Base-by-base conservation (phyloP, 1,140 invertebrate species). In the Bombus affinis region DNA sequence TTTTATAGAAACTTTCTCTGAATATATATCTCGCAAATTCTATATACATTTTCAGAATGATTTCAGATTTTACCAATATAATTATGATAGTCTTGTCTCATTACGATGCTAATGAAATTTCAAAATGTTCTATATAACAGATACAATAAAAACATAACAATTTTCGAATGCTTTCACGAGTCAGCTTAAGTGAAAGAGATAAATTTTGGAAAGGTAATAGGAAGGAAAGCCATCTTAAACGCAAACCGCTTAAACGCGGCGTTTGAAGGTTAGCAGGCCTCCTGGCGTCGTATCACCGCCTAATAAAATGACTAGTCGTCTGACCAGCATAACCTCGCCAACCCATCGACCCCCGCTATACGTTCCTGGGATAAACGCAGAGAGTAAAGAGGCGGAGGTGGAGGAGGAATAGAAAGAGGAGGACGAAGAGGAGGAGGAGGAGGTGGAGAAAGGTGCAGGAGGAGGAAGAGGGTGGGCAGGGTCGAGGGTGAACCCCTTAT, bases 401-500 rank as follows among this genome's bases (percentile, higher is more conserved):
- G 47, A 39, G 65, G 92, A 91, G 91, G 88, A 91, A 92, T 82
- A 83, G 90, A 88, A 91, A 53, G 47, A 59, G 65, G 57, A 83
- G 90, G 88, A 90, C 90, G 82, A 80, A 83, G 75, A 88, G 72
- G 90, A 91, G 92, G 89, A 87, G 90, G 83, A 80, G 88, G 85
- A 88, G 82, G 90, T 89, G 91, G 92, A 91, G 92, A 74, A 81
- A 85, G 74, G 91, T 91, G 89, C 83, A 89, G 88, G 79, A 91
- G 84, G 91, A 92, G 92, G 92, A 73, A 91, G 78, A 93, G 92
- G 91, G 92, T 92, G 93, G 95, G 94, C 93, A 93, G 93, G 92
- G 94, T 93, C 93, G 94, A 94, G 94, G 95, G 94, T 94, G 94
- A 95, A 96, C 95, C 90, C 89, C 95, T 96, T 96, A 96, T 96